Conservation (phyloP, 2,888 invertebrate genomes). For the Sepiola atlantica region DNA sequence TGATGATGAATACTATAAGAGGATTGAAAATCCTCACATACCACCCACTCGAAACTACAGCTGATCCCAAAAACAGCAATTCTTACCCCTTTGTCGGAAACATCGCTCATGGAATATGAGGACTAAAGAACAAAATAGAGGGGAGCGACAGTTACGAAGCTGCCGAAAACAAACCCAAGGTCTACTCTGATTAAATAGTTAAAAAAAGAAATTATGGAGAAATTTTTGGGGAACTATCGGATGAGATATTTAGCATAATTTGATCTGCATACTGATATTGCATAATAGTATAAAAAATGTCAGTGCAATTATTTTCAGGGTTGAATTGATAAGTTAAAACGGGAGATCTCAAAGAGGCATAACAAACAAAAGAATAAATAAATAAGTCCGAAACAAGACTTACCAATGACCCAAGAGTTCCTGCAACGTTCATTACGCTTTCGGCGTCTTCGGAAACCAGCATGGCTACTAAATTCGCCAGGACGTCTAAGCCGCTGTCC, state of each 20-base stretch:
- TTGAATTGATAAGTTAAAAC: not conserved
- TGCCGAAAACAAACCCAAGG: too few relatives aligned
- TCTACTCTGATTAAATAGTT: too few relatives aligned
- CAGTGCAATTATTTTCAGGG: not conserved
- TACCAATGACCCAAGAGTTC: conserved; percentile 74
- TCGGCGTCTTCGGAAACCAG: conserved; percentile 72
- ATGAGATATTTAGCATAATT: not conserved
- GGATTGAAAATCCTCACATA: too few relatives aligned
- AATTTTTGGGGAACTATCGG: not conserved
- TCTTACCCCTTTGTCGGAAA: too few relatives aligned
- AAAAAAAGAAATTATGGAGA: not conserved
- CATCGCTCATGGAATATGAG: too few relatives aligned
- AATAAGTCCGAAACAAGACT: conserved; percentile 39
- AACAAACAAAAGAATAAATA: not conserved
- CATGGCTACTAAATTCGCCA: conserved; percentile 71
- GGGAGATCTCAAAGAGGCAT: not conserved
- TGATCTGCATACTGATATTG: too few relatives aligned
- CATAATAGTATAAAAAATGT: not conserved
- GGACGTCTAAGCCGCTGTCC: conserved; percentile 59
- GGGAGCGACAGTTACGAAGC: too few relatives aligned
- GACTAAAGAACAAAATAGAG: too few relatives aligned
- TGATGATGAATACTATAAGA: too few relatives aligned
- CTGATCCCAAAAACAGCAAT: too few relatives aligned
- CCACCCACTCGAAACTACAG: too few relatives aligned
- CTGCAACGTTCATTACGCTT: conserved; percentile 75